Base-by-base conservation (phyloP, 2,113 vertebrate genomes). In the Coreoperca whiteheadi region DNA sequence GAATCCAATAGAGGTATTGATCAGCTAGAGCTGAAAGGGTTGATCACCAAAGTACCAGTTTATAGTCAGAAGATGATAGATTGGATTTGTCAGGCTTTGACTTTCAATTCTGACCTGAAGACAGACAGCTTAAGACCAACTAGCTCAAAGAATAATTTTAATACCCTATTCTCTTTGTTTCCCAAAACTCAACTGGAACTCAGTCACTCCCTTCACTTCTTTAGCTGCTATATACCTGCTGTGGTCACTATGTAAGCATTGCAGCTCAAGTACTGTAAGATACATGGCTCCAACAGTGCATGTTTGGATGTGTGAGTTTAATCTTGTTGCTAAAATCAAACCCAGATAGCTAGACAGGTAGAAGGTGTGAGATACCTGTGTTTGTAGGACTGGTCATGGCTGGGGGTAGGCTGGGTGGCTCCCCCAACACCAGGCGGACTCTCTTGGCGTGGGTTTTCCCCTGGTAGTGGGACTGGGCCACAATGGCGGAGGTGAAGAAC, bases 401-500 rank as follows among this genome's bases (percentile, higher is more conserved):
- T 87, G 91, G 71, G 63, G 94, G 87, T 21, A 93, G 32, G 86
- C 69, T 95, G 41, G 93, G 90, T 0, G 94, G 74, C 79, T 96
- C 96, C 71, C 96, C 96, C 71, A 96, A 89, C 73, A 96, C 95
- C 81, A 97, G 94, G 23, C 95, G 95, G 51, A 97, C 94, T 89
- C 96, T 95, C 88, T 96, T 97, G 50, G 96, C 96, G 16, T 97
- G 96, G 2, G 96, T 96, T 88, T 97, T 97, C 23, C 96, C 96
- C 91, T 97, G 95, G 92, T 97, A 97, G 92, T 97, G 96, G 2
- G 96, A 96, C 93, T 96, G 96, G 43, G 96, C 96, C 86, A 97
- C 96, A 1, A 97, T 96, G 41, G 96, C 95, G 1, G 96, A 97
- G 74, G 96, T 97, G 94, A 97, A 97, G 93, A 97, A 96, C 96